phyloP scores from a whole-genome alignment of 2,888 invertebrate species.

The Amiota mariae region DNA sequence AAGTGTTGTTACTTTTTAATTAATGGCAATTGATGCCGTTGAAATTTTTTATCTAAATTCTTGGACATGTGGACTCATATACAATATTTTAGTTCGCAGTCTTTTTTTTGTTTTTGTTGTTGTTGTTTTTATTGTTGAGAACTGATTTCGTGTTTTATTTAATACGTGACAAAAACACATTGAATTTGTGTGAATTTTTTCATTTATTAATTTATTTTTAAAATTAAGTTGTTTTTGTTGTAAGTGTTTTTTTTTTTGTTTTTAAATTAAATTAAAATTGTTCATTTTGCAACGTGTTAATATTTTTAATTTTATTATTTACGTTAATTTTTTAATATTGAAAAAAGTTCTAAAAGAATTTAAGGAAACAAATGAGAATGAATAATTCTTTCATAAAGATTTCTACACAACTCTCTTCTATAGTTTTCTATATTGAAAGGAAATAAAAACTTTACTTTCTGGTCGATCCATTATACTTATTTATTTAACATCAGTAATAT shows the following conservation, averaged over 20 bases:
- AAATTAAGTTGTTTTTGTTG: slow-evolving; percentile 4
- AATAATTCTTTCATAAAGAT: too few species aligned
- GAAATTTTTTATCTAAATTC: neutral
- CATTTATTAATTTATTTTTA: neutral
- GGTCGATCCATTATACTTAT: too few species aligned
- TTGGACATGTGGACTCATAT: too few species aligned
- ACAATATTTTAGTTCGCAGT: neutral
- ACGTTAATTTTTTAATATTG: too few species aligned
- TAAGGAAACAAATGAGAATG: too few species aligned
- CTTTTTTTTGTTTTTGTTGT: slow-evolving; percentile 17
- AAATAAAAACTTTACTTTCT: neutral
- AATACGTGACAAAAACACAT: slow-evolving; percentile 55
- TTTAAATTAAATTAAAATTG: too few species aligned
- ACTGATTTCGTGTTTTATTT: slow-evolving; percentile 55
- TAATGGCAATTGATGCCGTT: slow-evolving; percentile 59
- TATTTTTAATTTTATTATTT: too few species aligned
- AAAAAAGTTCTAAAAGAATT: too few species aligned
- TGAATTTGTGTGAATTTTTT: neutral
- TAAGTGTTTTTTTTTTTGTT: neutral
- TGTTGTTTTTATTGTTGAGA: slow-evolving; percentile 7
- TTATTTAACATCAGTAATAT: too few species aligned
- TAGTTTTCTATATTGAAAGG: neutral
- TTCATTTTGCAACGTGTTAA: too few species aligned
- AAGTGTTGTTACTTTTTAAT: slow-evolving; percentile 64
- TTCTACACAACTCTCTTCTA: neutral